Evolutionary conservation across 2,113 vertebrate species (phyloP).

Genomic region (Pollimyrus isidori): DNA sequence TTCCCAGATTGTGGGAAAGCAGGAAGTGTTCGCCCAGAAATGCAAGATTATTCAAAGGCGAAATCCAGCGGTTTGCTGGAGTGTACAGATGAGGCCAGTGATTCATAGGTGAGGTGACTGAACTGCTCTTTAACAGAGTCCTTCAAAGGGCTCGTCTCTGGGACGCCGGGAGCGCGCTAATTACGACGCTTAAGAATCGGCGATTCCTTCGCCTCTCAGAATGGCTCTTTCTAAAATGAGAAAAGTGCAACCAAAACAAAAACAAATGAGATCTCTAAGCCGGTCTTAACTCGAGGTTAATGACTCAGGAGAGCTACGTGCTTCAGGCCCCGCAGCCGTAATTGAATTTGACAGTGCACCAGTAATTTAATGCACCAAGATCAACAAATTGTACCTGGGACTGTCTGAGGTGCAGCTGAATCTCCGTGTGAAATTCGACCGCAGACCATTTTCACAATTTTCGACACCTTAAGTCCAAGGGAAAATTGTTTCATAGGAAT

Average conservation of each 20-base stretch:
- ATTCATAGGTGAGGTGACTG: slow-evolving; percentile 34
- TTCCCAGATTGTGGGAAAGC: slow-evolving; percentile 19
- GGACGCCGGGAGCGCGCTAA: slow-evolving; percentile 33
- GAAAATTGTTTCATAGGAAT: slow-evolving; percentile 49
- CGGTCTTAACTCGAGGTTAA: slow-evolving; percentile 28
- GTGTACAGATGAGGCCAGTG: slow-evolving; percentile 33
- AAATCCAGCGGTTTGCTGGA: slow-evolving; percentile 29
- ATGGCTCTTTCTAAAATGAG: slow-evolving; percentile 46
- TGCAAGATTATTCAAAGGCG: slow-evolving; percentile 23
- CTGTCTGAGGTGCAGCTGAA: slow-evolving; percentile 26
- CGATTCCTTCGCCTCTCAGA: slow-evolving; percentile 43
- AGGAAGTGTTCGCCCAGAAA: slow-evolving; percentile 24
- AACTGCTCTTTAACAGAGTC: slow-evolving; percentile 27
- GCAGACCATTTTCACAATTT: slow-evolving; percentile 36
- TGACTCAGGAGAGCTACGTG: slow-evolving; percentile 59
- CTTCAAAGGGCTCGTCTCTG: slow-evolving; percentile 22
- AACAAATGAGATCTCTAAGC: slow-evolving; percentile 40
- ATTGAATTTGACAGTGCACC: slow-evolving; percentile 66
- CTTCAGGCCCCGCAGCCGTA: slow-evolving; percentile 49
- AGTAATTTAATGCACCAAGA: slow-evolving; percentile 61
- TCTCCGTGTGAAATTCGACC: slow-evolving; percentile 45
- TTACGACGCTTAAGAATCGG: slow-evolving; percentile 34
- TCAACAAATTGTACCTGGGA: slow-evolving; percentile 46
- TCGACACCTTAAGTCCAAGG: slow-evolving; percentile 28
- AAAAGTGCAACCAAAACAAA: slow-evolving; percentile 49